Conservation (phyloP, 2,113 vertebrate species). For the Ptyas mucosa region DNA sequence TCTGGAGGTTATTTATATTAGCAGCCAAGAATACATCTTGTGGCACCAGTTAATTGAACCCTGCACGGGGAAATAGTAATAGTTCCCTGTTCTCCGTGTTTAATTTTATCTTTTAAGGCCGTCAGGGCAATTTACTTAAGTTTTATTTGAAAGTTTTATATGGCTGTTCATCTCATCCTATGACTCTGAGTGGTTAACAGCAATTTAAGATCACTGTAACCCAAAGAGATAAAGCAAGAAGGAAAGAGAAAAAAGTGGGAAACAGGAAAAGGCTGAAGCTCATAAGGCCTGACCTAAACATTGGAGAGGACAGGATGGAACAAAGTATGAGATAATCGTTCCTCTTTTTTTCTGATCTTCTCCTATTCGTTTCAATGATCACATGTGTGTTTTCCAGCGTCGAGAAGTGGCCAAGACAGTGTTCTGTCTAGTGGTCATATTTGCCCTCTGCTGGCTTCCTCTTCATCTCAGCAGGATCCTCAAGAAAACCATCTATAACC, state of each 20-base stretch:
- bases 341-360: not conserved
- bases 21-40: not conserved
- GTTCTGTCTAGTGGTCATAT: slow-evolving; percentile 89
- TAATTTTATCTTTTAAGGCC: too few species aligned
- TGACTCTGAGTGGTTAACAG: not conserved
- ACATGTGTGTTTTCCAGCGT: slow-evolving; percentile 62
- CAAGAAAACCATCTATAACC: slow-evolving; percentile 84
- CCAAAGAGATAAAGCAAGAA: not conserved
- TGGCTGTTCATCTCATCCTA: not conserved
- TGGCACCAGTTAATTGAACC: too few species aligned
- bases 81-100: too few species aligned
- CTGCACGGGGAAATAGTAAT: too few species aligned
- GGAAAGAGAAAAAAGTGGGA: not conserved
- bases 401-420: slow-evolving; percentile 89
- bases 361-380: not conserved
- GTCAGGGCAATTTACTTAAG: not conserved
- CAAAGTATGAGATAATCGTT: not conserved
- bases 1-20: too few species aligned
- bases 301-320: not conserved
- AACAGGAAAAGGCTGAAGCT: too few species aligned
- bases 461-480: slow-evolving; percentile 89
- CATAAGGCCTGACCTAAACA: not conserved
- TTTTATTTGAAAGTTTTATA: not conserved
- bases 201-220: not conserved
- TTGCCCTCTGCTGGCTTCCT: slow-evolving; percentile 88